phyloP scores from a whole-genome alignment of 2,888 invertebrate genomes.

The Mimachlamys varia region DNA sequence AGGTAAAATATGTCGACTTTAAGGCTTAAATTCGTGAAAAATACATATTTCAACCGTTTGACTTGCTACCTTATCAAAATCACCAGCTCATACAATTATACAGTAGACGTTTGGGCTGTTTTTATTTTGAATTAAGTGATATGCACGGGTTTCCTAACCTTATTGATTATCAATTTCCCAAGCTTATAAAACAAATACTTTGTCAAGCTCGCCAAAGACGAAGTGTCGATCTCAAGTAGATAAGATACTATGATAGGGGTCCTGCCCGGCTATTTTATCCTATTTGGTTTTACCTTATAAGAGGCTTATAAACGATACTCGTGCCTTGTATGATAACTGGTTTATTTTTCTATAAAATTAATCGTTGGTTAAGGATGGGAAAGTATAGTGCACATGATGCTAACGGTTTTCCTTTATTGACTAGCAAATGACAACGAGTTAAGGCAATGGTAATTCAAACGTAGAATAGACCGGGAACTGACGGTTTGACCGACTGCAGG shows the following conservation, averaged over 20 bases:
- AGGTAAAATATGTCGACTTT: too few relatives aligned
- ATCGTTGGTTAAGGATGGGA: background rate
- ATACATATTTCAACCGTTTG: too few relatives aligned
- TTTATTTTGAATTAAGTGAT: background rate
- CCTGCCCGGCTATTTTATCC: background rate
- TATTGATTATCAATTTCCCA: background rate
- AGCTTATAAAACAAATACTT: background rate
- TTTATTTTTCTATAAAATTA: background rate
- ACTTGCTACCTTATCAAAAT: background rate
- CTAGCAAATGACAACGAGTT: too few relatives aligned
- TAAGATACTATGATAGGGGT: background rate
- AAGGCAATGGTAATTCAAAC: too few relatives aligned
- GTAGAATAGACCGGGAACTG: too few relatives aligned
- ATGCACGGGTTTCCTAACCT: background rate
- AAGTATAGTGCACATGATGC: background rate
- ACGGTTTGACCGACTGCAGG: too few relatives aligned
- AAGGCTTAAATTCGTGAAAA: too few relatives aligned
- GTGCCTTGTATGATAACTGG: background rate
- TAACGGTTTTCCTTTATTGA: too few relatives aligned
- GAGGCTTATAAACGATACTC: background rate
- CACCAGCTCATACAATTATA: background rate
- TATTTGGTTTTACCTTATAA: background rate
- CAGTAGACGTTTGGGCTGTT: background rate
- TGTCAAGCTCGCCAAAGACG: background rate
- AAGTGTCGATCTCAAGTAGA: background rate